Evolutionary conservation across 2,888 invertebrate genomes (phyloP), one percentile per base, ranked within the genome.

Genomic region (Argynnis bischoffii): DNA sequence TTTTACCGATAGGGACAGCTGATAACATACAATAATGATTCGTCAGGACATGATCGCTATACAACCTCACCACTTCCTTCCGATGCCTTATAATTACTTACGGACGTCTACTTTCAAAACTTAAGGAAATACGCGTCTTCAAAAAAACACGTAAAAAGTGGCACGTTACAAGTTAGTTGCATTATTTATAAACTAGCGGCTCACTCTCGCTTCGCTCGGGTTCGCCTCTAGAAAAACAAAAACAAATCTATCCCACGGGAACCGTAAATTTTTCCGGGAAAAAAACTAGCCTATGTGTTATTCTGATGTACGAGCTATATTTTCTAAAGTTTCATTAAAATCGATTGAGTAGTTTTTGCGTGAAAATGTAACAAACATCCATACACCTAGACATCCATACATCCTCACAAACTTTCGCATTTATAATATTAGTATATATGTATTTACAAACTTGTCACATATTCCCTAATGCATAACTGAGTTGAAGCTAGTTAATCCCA

Each of bases 21-120:
- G 59, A 54, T 54, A 59, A 26, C 15, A 47, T 73, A 82, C 85
- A 82, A 82, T 87, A 87, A 86, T 87, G 87, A 88, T 88, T 89
- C 83, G 86, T 85, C 79, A 80, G 85, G 86, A 82, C 85, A 80
- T 78, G 67, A 66, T 86, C 86, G 85, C 81, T 85, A 84, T 85
- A 86, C 55, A 71, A 65, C 85, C 85, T 78, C 73, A 85, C 90
- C 87, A 85, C 91, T 90, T 92, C 92, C 92, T 92, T 92, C 92
- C 92, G 92, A 92, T 88, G 79, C 92, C 91, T 79, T 92, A 92
- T 83, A 88, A 85, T 76, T 70, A 74, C 75, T 72, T 69, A 63
- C 66, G 68, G 71, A 60, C 47, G 68, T 55, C 54, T 59, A 63
- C 69, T 73, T 76, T 63, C 67, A 47, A 69, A 67, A 48, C 53